phyloP scores from a whole-genome alignment of 2,888 invertebrate species.

The Drosophila multiciliata region DNA sequence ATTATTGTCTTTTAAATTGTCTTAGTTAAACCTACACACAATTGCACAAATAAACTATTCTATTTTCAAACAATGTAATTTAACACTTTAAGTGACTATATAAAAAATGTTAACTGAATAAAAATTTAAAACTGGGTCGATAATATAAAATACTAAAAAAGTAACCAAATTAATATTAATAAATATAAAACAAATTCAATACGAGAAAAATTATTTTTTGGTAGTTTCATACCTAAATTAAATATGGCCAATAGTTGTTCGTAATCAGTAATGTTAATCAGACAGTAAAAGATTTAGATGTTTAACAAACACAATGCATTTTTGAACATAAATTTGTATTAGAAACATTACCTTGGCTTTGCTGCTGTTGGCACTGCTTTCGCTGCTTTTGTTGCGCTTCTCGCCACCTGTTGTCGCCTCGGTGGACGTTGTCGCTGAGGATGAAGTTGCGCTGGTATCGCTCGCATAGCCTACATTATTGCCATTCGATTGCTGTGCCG shows the following conservation, averaged over 20 bases:
- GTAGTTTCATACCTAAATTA: not conserved
- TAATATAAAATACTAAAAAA: not conserved
- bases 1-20: not conserved
- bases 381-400: conserved; percentile 85
- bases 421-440: conserved; percentile 71
- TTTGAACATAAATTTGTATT: not conserved
- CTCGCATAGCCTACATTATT: conserved; percentile 72
- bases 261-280: not conserved
- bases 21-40: not conserved
- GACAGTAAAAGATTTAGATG: not conserved
- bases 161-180: not conserved
- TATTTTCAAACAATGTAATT: not conserved
- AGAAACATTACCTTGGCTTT: conserved; percentile 85
- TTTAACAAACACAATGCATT: not conserved
- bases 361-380: conserved; percentile 86
- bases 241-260: not conserved
- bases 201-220: not conserved
- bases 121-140: not conserved
- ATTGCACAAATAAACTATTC: not conserved
- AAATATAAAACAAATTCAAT: not conserved
- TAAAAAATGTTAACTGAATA: not conserved
- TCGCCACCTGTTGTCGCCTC: conserved; percentile 61
- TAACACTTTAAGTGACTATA: not conserved
- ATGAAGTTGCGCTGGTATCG: conserved; percentile 72
- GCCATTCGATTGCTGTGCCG: conserved; percentile 62